phyloP scores from a whole-genome alignment of 2,888 invertebrate species.

The Agapostemon virescens region DNA sequence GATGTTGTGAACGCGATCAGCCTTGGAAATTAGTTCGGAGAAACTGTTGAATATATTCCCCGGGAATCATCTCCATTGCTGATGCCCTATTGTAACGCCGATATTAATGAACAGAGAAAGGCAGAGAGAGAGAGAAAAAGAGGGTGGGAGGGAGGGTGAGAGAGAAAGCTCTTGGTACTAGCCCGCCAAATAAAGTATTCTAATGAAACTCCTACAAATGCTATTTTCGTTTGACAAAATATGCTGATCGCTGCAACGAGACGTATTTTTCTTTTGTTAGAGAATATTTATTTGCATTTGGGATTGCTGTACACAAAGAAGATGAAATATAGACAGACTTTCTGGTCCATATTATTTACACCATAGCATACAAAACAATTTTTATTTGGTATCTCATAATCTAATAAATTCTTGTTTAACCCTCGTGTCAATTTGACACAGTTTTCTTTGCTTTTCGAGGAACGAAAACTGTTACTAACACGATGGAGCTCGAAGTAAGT shows the following conservation, averaged over 20 bases:
- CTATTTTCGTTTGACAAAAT: constrained; percentile 1
- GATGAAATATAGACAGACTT: background rate
- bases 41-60: constrained; percentile 29
- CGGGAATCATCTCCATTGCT: background rate
- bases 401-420: too few relatives aligned
- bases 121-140: too few relatives aligned
- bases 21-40: constrained; percentile 39
- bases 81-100: constrained; percentile 6
- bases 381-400: too few relatives aligned
- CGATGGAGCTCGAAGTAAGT: too few relatives aligned
- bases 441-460: too few relatives aligned
- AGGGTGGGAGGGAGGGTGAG: too few relatives aligned
- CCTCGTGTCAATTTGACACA: too few relatives aligned
- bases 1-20: constrained; percentile 51
- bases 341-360: background rate
- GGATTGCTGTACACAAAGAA: background rate
- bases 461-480: too few relatives aligned
- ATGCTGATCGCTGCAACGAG: background rate
- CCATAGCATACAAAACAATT: too few relatives aligned
- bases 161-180: too few relatives aligned
- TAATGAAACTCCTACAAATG: background rate
- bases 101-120: background rate
- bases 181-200: background rate
- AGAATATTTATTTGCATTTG: background rate
- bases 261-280: background rate